Evolutionary conservation across 1,140 invertebrate species (phyloP), one percentile per base, ranked within the genome.

Genomic region (Tetramorium simillimum): DNA sequence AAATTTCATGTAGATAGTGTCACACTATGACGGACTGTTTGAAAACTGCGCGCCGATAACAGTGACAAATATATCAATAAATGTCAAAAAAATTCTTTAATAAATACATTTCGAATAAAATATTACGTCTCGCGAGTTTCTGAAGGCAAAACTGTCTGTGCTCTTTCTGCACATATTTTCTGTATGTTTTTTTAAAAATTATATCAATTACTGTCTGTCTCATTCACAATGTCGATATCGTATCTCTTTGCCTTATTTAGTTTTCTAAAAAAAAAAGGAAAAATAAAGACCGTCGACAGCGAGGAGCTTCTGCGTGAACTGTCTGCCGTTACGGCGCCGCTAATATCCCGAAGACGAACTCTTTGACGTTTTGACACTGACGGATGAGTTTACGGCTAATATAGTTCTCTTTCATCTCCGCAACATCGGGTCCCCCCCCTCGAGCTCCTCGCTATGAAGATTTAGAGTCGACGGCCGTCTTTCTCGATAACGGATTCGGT

Each of bases 311-410:
- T 70, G 46, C 70, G 53, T 72, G 77, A 51, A 53, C 70, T 82
- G 84, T 87, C 67, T 77, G 91, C 88, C 92, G 89, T 90, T 91
- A 92, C 88, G 93, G 93, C 92, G 93, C 93, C 92, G 92, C 93
- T 94, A 94, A 95, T 94, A 92, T 93, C 92, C 92, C 93, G 91
- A 94, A 93, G 92, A 92, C 93, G 86, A 33, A 91, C 86, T 92
- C 91, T 91, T 92, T 91, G 91, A 92, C 94, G 91, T 93, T 92
- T 92, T 93, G 94, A 95, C 94, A 92, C 94, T 95, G 94, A 95
- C 94, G 92, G 94, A 95, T 95, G 93, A 94, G 93, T 94, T 95
- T 94, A 94, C 92, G 93, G 94, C 94, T 95, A 95, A 95, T 94
- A 94, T 92, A 92, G 91, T 90, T 90, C 85, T 89, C 93, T 94